Conservation (phyloP, 2,797 vertebrate genomes). For the Aulostomus chinensis region DNA sequence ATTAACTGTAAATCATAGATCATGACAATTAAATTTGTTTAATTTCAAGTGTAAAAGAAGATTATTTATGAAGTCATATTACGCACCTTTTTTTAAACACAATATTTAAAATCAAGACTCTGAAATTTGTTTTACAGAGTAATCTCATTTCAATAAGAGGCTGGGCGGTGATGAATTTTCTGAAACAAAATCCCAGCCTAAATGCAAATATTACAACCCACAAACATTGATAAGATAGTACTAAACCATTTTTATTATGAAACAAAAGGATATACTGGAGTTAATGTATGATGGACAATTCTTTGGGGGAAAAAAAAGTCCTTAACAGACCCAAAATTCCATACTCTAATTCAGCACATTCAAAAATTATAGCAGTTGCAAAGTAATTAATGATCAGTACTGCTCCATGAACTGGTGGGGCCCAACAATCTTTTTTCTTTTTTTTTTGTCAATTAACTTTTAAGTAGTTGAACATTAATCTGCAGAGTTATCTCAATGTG, state of each 20-base stretch:
- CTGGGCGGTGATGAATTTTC: neutral
- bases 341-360: neutral
- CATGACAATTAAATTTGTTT: slow-evolving; percentile 6
- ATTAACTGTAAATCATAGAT: slow-evolving; percentile 36
- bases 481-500: slow-evolving; percentile 10
- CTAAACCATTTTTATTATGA: too few species aligned
- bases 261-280: too few species aligned
- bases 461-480: slow-evolving; percentile 55
- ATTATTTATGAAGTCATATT: neutral
- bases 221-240: too few species aligned
- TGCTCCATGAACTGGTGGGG: too few species aligned
- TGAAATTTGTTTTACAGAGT: neutral
- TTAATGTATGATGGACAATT: neutral
- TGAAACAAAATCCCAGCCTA: slow-evolving; percentile 5
- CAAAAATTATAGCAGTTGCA: too few species aligned
- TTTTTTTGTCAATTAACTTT: slow-evolving; percentile 5
- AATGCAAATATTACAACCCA: neutral
- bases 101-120: neutral
- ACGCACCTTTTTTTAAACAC: neutral
- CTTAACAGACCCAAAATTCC: neutral
- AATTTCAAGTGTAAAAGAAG: neutral
- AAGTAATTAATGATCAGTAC: too few species aligned
- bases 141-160: neutral
- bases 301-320: slow-evolving; percentile 4
- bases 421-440: too few species aligned